Percentiles rank a stretch among this genome's conserved stretches.
Evolutionary conservation across 1,140 invertebrate species (phyloP).

Genomic region (Liolophura sinensis): DNA sequence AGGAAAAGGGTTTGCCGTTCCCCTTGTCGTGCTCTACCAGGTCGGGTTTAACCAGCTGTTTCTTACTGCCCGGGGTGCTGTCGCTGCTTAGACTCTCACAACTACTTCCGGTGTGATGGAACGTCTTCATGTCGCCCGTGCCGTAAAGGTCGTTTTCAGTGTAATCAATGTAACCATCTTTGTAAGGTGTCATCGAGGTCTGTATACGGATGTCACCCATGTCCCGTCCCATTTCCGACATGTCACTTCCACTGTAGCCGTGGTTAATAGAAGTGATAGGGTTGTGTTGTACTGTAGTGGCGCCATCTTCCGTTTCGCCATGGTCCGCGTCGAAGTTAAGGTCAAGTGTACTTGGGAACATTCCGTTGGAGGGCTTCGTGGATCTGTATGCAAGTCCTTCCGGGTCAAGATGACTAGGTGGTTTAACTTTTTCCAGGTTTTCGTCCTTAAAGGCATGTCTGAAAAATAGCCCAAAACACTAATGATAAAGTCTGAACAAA

Average conservation of each 20-base stretch:
- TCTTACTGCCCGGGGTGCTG: too few relatives aligned
- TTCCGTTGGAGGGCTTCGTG: slow-evolving; percentile 11
- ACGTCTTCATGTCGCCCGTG: slow-evolving; percentile 2
- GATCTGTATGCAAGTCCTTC: slow-evolving; percentile 24
- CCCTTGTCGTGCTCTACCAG: too few relatives aligned
- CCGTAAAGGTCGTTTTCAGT: neutral
- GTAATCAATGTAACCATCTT: slow-evolving; percentile 1
- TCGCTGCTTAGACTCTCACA: too few relatives aligned
- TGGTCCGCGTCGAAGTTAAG: slow-evolving; percentile 21
- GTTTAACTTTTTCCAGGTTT: slow-evolving; percentile 27
- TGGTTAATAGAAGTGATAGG: slow-evolving; percentile 16
- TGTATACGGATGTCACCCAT: slow-evolving; percentile 34
- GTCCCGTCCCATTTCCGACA: slow-evolving; percentile 11
- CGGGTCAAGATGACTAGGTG: slow-evolving; percentile 23
- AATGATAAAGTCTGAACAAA: too few relatives aligned
- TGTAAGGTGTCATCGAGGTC: slow-evolving; percentile 31
- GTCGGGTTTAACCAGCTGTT: too few relatives aligned
- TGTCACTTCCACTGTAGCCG: slow-evolving; percentile 15
- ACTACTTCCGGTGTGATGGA: neutral
- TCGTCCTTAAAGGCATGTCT: slow-evolving; percentile 3
- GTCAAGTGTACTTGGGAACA: slow-evolving; percentile 13
- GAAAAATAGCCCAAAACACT: too few relatives aligned
- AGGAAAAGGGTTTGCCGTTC: too few relatives aligned
- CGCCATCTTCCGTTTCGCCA: slow-evolving; percentile 19
- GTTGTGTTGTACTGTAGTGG: slow-evolving; percentile 26